These are phyloP conservation scores for Prorops nasuta DNA, from an alignment of 1,140 invertebrate genomes.

Conservation along the genomic window DNA sequence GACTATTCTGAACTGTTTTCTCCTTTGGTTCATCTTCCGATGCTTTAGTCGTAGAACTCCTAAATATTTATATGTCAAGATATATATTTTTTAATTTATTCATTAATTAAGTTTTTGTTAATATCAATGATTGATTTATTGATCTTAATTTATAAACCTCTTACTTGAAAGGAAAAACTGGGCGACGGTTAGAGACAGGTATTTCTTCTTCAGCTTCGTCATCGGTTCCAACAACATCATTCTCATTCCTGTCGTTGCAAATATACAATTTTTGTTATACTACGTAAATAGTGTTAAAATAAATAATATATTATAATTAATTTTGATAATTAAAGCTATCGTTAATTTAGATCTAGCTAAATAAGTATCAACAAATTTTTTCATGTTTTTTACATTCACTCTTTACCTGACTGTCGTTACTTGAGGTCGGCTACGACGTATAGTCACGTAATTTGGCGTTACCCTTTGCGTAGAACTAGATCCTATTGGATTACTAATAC, in stretches of 20 bases:
- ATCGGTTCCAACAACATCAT: conserved; percentile 35
- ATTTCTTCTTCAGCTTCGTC: conserved; percentile 26
- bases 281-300: neutral
- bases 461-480: conserved; percentile 51
- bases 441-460: conserved; percentile 64
- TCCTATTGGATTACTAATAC: conserved; percentile 35
- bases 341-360: conserved; percentile 35
- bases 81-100: neutral
- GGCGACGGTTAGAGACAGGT: conserved; percentile 18
- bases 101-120: conserved; percentile 8
- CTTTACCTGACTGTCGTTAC: too few species aligned
- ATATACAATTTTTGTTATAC: too few species aligned
- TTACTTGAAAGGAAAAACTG: conserved; percentile 10
- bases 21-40: neutral
- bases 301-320: neutral
- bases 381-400: too few species aligned
- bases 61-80: neutral
- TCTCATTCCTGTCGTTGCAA: conserved; percentile 36
- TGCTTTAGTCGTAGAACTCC: neutral
- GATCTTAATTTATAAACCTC: neutral
- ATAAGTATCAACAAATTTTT: too few species aligned
- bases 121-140: too few species aligned
- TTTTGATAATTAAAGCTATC: neutral
- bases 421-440: conserved; percentile 63
- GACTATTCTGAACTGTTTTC: too few species aligned